Evolutionary conservation across 2,888 invertebrate genomes (phyloP).

Genomic region (Heliconius charithonia): DNA sequence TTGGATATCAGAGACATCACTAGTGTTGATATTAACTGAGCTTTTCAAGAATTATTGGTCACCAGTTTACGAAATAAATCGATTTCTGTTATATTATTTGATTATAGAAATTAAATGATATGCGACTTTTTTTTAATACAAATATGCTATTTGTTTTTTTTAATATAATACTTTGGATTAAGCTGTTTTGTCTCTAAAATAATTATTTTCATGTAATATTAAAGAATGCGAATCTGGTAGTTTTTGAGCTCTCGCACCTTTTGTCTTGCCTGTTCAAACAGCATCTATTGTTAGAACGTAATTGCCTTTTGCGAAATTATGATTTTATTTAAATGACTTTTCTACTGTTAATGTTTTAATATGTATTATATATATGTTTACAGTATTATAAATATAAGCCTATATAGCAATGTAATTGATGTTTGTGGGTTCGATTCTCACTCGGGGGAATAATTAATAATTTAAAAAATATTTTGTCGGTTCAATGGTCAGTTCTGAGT

Average conservation of each 20-base stretch:
- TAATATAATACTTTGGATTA: no score
- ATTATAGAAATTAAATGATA: no score
- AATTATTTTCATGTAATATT: background rate
- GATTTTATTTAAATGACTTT: background rate
- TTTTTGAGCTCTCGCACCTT: background rate
- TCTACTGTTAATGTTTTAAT: background rate
- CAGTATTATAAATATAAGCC: background rate
- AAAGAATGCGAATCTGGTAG: background rate
- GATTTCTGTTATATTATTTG: no score
- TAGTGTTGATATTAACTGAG: no score
- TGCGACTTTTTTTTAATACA: no score
- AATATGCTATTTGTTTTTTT: no score
- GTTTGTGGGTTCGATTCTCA: background rate
- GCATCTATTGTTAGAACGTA: constrained; percentile 1
- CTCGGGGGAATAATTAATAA: background rate
- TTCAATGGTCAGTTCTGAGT: no score
- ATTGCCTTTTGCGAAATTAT: constrained; percentile 10
- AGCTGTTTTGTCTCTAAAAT: no score
- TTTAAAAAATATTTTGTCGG: background rate
- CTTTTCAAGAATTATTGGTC: no score
- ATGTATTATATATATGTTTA: background rate
- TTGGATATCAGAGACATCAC: no score
- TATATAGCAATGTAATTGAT: background rate
- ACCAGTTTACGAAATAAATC: no score
- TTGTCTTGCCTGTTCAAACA: background rate